phyloP scores from a whole-genome alignment of 1,140 invertebrate genomes.

The Trichoplusia ni region DNA sequence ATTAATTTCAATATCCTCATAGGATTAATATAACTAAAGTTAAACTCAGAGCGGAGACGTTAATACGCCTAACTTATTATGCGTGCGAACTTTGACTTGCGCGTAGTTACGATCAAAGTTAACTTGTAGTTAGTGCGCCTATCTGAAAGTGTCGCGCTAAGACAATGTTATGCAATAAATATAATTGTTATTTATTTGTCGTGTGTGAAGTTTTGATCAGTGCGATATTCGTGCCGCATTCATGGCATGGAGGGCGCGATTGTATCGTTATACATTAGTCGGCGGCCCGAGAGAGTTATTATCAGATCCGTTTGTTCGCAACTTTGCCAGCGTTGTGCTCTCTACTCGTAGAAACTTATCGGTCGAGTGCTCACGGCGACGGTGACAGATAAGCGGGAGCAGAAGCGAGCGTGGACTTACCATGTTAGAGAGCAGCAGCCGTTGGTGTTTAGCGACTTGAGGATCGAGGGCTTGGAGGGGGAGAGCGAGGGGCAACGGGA shows the following conservation, averaged over 20 bases:
- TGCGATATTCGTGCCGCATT: slow-evolving; percentile 42
- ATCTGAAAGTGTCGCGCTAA: slow-evolving; percentile 39
- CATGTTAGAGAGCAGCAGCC: slow-evolving; percentile 82
- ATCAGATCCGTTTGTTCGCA: slow-evolving; percentile 61
- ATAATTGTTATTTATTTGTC: slow-evolving; percentile 60
- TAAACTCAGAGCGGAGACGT: slow-evolving; percentile 54
- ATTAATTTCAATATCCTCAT: slow-evolving; percentile 53
- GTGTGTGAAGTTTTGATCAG: slow-evolving; percentile 42
- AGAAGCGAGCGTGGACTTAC: slow-evolving; percentile 60
- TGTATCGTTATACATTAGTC: slow-evolving; percentile 52
- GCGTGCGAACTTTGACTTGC: slow-evolving; percentile 59
- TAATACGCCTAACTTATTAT: slow-evolving; percentile 67
- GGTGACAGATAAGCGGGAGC: slow-evolving; percentile 45
- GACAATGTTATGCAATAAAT: slow-evolving; percentile 40
- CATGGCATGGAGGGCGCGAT: slow-evolving; percentile 45
- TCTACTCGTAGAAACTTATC: slow-evolving; percentile 52
- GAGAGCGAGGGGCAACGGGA: slow-evolving; percentile 67
- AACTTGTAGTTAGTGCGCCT: slow-evolving; percentile 34
- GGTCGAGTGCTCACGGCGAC: slow-evolving; percentile 39
- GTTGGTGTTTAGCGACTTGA: slow-evolving; percentile 77
- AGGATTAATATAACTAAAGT: slow-evolving; percentile 57
- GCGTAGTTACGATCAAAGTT: slow-evolving; percentile 58
- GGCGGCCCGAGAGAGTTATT: slow-evolving; percentile 55
- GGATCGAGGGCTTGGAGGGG: slow-evolving; percentile 72
- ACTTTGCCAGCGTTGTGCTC: slow-evolving; percentile 51